Conservation (phyloP, 2,113 vertebrate species). For the Eulacestoma nigropectus region DNA sequence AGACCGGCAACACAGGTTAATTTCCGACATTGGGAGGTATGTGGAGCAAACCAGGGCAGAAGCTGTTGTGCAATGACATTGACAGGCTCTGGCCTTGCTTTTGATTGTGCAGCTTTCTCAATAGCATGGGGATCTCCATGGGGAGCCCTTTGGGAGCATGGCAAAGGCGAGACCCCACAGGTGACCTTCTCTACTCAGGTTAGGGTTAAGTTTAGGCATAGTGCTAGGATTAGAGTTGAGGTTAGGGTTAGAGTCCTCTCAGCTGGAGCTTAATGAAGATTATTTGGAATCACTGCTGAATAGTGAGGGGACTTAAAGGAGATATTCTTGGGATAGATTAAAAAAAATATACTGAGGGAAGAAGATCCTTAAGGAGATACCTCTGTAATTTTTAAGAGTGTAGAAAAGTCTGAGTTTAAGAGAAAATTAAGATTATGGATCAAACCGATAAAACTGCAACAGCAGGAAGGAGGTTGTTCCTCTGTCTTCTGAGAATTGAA, state of each 20-base stretch:
- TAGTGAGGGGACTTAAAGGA: neutral
- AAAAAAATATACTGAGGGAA: neutral
- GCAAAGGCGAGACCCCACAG: neutral
- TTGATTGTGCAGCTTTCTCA: neutral
- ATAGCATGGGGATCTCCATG: neutral
- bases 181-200: neutral
- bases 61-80: neutral
- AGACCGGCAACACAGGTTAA: neutral
- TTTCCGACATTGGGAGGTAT: neutral
- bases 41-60: neutral
- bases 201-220: neutral
- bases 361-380: neutral
- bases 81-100: neutral
- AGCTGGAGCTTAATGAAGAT: neutral
- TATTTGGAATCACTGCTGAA: neutral
- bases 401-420: neutral
- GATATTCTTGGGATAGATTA: neutral
- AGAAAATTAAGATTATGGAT: neutral
- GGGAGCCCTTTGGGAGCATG: accelerated
- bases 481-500: neutral
- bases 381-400: neutral
- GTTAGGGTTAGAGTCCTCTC: neutral
- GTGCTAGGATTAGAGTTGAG: neutral
- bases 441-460: neutral
- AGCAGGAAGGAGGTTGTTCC: neutral